Base-by-base conservation (phyloP, 64 coral and sea anemone genomes). In the Dendrophyllia cribrosa region DNA sequence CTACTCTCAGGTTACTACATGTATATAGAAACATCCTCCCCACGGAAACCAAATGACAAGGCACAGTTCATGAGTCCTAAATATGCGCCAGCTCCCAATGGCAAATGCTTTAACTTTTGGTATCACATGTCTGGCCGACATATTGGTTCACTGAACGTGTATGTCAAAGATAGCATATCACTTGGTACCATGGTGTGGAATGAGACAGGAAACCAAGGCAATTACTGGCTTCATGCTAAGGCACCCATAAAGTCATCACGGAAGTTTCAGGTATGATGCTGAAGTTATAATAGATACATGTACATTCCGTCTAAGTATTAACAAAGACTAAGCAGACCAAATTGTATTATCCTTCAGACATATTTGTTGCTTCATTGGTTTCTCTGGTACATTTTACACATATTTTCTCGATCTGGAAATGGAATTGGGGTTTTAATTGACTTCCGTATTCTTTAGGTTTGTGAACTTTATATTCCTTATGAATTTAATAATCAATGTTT, bases 101-200 rank as follows among this genome's bases (percentile, higher is more conserved):
- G 94, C 76, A 95, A 98, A 64, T 98, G 96, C 59, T 93, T 98
- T 21, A 95, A 92, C 87, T 98, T 98, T 75, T 98, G 82, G 65
- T 98, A 98, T 53, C 96, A 98, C 75, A 98, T 98, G 96, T 87
- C 77, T 55, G 96, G 96, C 19, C 49, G 77, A 5, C 90, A 98
- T 83, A 98, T 98, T 68, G 96, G 96, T 9, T 9, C 58, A 11
- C 44, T 98, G 58, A 95, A 95, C 50, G 89, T 98, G 1, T 98
- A 98, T 59, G 68, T 97, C 15, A 97, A 97, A 85, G 81, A 64
- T 20, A 71, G 82, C 13, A 15, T 75, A 2, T n/a, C 81, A 0
- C 59, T 91, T 7, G 95, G 95, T 12, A 53, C 74, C 59, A 94
- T 45, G 51, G 92, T 94, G 3, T 97, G 92, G 82, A 97, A 97